Evolutionary conservation across 2,113 vertebrate species (phyloP).

Genomic region (Hyperopisus bebe): DNA sequence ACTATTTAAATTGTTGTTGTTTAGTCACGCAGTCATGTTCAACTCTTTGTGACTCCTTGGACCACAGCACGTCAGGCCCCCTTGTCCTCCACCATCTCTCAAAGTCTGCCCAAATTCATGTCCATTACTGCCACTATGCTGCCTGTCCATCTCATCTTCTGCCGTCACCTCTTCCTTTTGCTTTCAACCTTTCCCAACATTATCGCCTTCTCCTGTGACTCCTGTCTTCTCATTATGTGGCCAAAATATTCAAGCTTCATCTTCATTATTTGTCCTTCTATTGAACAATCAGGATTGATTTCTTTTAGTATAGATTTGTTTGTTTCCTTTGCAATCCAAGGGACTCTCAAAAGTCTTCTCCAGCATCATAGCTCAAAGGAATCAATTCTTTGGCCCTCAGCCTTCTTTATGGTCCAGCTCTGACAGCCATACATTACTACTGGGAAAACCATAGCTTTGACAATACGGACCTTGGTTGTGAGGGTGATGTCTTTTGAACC

Average conservation of each 20-base stretch:
- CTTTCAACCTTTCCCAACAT: too few species aligned
- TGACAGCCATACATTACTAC: conserved; percentile 9
- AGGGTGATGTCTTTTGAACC: not conserved
- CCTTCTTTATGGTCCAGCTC: conserved; percentile 11
- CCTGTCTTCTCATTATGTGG: too few species aligned
- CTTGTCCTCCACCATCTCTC: not conserved
- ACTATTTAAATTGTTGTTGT: not conserved
- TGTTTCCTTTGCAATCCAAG: not conserved
- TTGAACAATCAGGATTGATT: not conserved
- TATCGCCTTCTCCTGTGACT: too few species aligned
- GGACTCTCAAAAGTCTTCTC: not conserved
- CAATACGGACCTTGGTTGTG: not conserved
- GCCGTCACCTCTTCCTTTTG: too few species aligned
- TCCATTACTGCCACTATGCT: not conserved
- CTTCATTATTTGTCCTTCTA: not conserved
- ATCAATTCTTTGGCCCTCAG: not conserved
- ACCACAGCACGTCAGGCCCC: not conserved
- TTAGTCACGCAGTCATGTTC: not conserved
- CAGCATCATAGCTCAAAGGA: not conserved
- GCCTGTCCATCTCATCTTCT: not conserved
- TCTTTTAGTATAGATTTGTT: conserved; percentile 1
- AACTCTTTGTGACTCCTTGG: not conserved
- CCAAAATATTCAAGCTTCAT: too few species aligned
- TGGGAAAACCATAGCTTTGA: conserved; percentile 6
- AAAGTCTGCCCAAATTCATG: not conserved